These are phyloP conservation scores for Papilio machaon DNA, from an alignment of 1,140 invertebrate species.

Conservation along the genomic window DNA sequence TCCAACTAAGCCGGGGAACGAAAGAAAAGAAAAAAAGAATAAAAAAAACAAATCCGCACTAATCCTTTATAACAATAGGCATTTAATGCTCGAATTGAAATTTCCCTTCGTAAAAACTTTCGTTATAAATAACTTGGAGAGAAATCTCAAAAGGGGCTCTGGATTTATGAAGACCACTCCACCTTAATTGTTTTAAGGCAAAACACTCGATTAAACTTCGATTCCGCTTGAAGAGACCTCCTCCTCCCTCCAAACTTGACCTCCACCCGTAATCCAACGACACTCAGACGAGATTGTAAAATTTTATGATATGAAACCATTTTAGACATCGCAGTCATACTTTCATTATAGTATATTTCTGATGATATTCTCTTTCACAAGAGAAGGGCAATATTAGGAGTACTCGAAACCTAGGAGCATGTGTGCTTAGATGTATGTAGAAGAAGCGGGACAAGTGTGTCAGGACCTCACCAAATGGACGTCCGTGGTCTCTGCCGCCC, in stretches of 20 bases:
- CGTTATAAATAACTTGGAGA: slow-evolving; percentile 27
- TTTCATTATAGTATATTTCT: neutral
- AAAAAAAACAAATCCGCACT: slow-evolving; percentile 31
- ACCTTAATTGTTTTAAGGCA: slow-evolving; percentile 33
- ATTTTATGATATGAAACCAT: neutral
- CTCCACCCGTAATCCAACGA: neutral
- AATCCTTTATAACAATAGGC: slow-evolving; percentile 34
- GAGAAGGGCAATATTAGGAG: too few species aligned
- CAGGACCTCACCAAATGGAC: too few species aligned
- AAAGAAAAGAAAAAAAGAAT: slow-evolving; percentile 2
- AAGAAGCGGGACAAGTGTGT: too few species aligned
- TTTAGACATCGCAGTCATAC: neutral
- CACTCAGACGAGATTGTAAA: neutral
- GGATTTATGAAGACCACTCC: slow-evolving; percentile 23
- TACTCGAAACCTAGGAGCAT: too few species aligned
- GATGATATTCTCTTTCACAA: too few species aligned
- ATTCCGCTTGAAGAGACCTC: slow-evolving; percentile 10
- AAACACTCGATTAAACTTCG: slow-evolving; percentile 29
- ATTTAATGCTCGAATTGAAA: slow-evolving; percentile 34
- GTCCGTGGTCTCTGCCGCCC: too few species aligned
- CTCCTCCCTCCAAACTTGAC: slow-evolving; percentile 10
- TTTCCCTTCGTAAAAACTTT: slow-evolving; percentile 31
- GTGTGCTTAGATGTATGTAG: too few species aligned
- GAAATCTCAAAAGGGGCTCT: slow-evolving; percentile 16
- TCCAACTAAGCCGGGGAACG: neutral